Evolutionary conservation across 2,888 invertebrate genomes (phyloP), one percentile per base, ranked within the genome.

Genomic region (Callimorpha dominula): DNA sequence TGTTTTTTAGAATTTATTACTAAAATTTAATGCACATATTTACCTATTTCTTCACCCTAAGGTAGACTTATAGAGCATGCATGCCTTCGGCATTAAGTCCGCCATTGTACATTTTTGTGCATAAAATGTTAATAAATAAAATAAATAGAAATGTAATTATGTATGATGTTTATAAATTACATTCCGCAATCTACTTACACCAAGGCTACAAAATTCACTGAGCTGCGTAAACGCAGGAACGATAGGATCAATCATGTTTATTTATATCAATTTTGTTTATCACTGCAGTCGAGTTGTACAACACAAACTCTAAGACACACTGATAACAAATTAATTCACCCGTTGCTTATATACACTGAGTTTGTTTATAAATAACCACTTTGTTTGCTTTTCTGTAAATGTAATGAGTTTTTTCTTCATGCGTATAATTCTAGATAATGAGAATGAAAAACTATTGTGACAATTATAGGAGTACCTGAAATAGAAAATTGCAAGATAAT

Each of bases 141-240:
- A 54, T 54, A n/a, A n/a, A 54, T n/a, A 7, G 7, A n/a, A 15
- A 54, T 52, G 6, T 46, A 8, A 8, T 46, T 11, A 6, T 11
- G n/a, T 8, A 9, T 0, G n/a, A 20, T 57, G 12, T 31, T 60
- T 50, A 15, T 50, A 1, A 50, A 14, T 14, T 31, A 7, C 1
- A 14, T 31, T 14, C 2, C 20, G 65, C 71, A n/a, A 62, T n/a
- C 4, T 60, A 83, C 85, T 85, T 62, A 85, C 85, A 71, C 84
- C 80, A 7, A 69, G 20, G 65, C 85, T 84, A 0, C 63, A 84
- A 4, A 85, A 81, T 71, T 85, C 85, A 67, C 84, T 78, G 0
- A 85, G 46, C 43, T 79, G 68, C 64, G 81, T 79, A 46, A 84
- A 85, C 60, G 78, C 74, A 15, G 85, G 85, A 8, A 80, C 63